These are phyloP conservation scores for Myotis yumanensis DNA, from an alignment of 2,113 vertebrate species.

Conservation along the genomic window DNA sequence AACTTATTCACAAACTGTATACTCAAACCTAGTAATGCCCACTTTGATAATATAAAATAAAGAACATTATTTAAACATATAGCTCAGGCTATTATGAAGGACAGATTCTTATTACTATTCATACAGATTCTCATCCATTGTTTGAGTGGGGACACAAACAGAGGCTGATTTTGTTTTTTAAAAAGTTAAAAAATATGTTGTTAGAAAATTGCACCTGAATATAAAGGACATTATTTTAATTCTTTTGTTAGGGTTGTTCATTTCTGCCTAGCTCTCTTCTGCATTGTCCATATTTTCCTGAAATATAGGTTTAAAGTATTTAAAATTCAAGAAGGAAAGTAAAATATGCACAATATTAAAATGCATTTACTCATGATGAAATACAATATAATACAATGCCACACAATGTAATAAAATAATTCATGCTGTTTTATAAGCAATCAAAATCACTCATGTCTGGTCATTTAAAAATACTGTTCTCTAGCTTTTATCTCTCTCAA, in stretches of 20 bases:
- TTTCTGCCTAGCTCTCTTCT: background rate
- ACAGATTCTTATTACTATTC: background rate
- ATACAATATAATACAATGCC: background rate
- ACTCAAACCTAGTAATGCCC: background rate
- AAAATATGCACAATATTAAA: background rate
- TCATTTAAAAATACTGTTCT: background rate
- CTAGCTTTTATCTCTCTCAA: background rate
- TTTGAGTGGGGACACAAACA: background rate
- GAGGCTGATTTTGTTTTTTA: background rate
- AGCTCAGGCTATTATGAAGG: background rate
- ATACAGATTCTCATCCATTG: background rate
- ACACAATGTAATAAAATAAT: background rate
- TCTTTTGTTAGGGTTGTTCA: background rate
- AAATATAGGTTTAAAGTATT: background rate
- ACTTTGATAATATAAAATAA: background rate
- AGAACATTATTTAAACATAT: background rate
- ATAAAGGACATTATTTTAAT: background rate
- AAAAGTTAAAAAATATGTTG: background rate
- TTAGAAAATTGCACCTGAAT: background rate
- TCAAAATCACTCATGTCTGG: background rate
- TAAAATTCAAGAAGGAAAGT: background rate
- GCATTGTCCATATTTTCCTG: background rate
- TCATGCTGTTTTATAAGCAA: background rate
- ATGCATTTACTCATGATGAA: background rate
- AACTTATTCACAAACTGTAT: background rate